Evolutionary conservation across 2,888 invertebrate species (phyloP).

Genomic region (Drosophila setosimentum): DNA sequence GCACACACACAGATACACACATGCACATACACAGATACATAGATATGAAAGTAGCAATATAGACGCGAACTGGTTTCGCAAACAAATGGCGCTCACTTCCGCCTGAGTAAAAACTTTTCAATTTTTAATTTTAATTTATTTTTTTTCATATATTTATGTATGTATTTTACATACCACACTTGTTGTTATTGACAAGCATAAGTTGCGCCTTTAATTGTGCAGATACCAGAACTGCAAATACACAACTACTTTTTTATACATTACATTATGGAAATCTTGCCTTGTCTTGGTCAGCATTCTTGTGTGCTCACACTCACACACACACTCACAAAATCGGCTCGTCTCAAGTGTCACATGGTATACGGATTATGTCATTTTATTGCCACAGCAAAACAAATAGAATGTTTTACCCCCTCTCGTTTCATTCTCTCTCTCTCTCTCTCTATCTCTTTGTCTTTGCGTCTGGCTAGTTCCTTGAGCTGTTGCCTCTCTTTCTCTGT

Average conservation of each 20-base stretch:
- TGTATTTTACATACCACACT: constrained; percentile 32
- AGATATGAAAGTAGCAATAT: constrained; percentile 62
- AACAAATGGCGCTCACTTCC: constrained; percentile 68
- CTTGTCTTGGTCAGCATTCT: constrained; percentile 42
- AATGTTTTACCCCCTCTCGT: neutral
- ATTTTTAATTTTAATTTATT: constrained; percentile 26
- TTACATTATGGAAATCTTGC: constrained; percentile 20
- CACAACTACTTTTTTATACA: constrained; percentile 3
- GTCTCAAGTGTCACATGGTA: constrained; percentile 71
- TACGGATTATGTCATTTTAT: constrained; percentile 69
- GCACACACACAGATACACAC: constrained; percentile 26
- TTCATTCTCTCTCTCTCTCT: neutral
- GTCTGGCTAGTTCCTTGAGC: neutral
- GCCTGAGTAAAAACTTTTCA: constrained; percentile 52
- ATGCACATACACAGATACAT: constrained; percentile 14
- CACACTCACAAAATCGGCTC: constrained; percentile 53
- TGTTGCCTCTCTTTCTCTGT: neutral
- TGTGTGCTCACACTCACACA: constrained; percentile 54
- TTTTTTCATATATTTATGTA: constrained; percentile 8
- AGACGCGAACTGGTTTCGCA: constrained; percentile 65
- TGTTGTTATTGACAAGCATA: constrained; percentile 47
- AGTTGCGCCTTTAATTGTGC: constrained; percentile 21
- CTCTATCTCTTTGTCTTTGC: neutral
- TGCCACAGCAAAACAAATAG: constrained; percentile 35
- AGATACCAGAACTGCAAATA: constrained; percentile 1